Percentiles rank a stretch among this genome's conserved stretches.
phyloP scores from a whole-genome alignment of 2,797 vertebrate genomes.

The Spinibarbus caldwelli region DNA sequence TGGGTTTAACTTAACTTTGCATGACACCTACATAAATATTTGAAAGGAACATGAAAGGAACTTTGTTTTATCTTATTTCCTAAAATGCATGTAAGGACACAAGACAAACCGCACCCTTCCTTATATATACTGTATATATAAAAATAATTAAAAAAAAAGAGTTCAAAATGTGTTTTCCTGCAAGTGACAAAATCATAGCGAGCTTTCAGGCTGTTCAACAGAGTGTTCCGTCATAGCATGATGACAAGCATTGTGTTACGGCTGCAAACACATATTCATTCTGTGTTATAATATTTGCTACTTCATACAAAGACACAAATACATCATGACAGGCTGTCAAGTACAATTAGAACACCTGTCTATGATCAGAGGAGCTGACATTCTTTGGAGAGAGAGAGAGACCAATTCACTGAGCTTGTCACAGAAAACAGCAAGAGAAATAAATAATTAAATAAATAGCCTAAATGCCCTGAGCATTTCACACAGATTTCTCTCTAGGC shows the following conservation, averaged over 20 bases:
- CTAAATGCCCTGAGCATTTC: slow-evolving; percentile 7
- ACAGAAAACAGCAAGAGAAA: slow-evolving; percentile 4
- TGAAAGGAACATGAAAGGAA: not conserved
- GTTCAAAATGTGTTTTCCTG: not conserved
- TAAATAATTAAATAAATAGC: not conserved
- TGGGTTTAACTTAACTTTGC: not conserved
- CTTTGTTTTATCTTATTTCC: not conserved
- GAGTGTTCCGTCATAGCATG: slow-evolving; percentile 15
- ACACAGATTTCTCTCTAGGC: slow-evolving; percentile 32
- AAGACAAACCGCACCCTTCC: not conserved
- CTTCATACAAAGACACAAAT: slow-evolving; percentile 57
- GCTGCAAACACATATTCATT: slow-evolving; percentile 35
- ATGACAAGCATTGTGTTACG: slow-evolving; percentile 27
- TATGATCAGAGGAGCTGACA: slow-evolving; percentile 48
- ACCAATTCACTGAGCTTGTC: slow-evolving; percentile 13
- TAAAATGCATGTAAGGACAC: slow-evolving; percentile 15
- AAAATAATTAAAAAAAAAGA: not conserved
- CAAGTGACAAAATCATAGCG: not conserved
- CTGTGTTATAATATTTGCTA: slow-evolving; percentile 49
- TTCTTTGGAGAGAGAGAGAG: slow-evolving; percentile 14
- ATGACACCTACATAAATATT: not conserved
- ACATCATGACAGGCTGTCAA: slow-evolving; percentile 62
- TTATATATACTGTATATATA: no score
- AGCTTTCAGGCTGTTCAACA: not conserved
- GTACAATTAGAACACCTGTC: slow-evolving; percentile 58